Percentiles rank a stretch among this genome's conserved stretches.
These are phyloP conservation scores for Nylanderia fulva DNA, from an alignment of 1,140 invertebrate genomes.

Conservation along the genomic window DNA sequence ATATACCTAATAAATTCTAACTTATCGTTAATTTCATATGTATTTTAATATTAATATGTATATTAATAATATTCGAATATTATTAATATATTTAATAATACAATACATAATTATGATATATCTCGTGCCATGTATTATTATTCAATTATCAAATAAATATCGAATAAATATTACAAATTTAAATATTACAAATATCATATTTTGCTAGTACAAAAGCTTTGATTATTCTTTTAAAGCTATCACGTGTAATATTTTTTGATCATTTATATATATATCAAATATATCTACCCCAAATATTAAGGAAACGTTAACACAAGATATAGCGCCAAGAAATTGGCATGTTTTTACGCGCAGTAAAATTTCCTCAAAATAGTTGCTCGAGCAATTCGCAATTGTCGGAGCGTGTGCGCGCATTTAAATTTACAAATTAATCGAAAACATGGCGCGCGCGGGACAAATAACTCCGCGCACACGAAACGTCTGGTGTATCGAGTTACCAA, in stretches of 20 bases:
- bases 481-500: conserved; percentile 62
- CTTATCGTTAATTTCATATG: conserved; percentile 1
- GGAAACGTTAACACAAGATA: background rate
- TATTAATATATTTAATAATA: conserved; percentile 28
- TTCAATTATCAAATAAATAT: no score
- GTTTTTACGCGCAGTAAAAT: background rate
- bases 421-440: conserved; percentile 70
- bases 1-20: background rate
- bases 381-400: conserved; percentile 27
- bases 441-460: background rate
- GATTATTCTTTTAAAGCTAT: background rate
- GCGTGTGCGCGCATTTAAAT: conserved; percentile 71
- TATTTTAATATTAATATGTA: conserved; percentile 2
- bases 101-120: conserved; percentile 16
- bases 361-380: conserved; percentile 12
- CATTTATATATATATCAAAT: background rate
- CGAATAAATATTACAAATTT: conserved; percentile 1
- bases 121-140: background rate
- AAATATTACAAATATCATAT: background rate
- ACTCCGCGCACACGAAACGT: conserved; percentile 67
- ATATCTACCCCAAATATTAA: background rate
- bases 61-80: background rate
- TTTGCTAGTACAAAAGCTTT: background rate
- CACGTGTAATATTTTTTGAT: background rate
- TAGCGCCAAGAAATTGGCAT: background rate